Evolutionary conservation across 2,797 vertebrate species (phyloP).

Genomic region (Pantherophis vulpinus): DNA sequence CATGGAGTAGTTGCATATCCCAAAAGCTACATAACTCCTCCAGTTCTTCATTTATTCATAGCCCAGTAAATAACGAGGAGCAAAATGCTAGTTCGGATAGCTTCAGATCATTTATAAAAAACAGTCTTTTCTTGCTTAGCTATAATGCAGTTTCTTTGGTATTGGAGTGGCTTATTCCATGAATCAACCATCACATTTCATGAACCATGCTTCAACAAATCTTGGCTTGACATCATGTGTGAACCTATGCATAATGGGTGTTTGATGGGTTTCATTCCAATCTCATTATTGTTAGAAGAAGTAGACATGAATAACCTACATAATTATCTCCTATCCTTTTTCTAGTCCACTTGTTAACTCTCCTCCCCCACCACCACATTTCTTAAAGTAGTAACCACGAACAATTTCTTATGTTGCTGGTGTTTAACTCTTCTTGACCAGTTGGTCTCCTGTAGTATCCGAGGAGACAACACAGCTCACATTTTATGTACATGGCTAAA

Average conservation of each 20-base stretch:
- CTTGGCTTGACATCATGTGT: neutral
- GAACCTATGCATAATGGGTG: neutral
- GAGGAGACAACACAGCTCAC: neutral
- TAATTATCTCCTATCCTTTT: neutral
- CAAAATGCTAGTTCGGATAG: constrained; percentile 10
- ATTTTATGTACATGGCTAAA: neutral
- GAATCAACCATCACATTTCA: neutral
- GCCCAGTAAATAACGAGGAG: constrained; percentile 2
- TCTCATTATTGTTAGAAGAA: neutral
- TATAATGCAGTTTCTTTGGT: neutral
- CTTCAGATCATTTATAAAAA: neutral
- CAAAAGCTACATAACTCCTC: neutral
- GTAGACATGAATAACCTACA: neutral
- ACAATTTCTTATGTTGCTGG: neutral
- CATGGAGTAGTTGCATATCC: constrained; percentile 20
- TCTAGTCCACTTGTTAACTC: neutral
- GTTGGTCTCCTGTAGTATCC: neutral
- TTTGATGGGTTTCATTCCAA: neutral
- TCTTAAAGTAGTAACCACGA: neutral
- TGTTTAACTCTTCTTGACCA: neutral
- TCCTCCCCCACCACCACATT: rapidly evolving
- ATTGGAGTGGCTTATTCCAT: neutral
- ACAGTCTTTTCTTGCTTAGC: neutral
- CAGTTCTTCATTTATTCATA: constrained; percentile 9
- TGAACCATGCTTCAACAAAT: neutral